phyloP scores from a whole-genome alignment of 2,888 invertebrate genomes.

The Epinotia bilunana region DNA sequence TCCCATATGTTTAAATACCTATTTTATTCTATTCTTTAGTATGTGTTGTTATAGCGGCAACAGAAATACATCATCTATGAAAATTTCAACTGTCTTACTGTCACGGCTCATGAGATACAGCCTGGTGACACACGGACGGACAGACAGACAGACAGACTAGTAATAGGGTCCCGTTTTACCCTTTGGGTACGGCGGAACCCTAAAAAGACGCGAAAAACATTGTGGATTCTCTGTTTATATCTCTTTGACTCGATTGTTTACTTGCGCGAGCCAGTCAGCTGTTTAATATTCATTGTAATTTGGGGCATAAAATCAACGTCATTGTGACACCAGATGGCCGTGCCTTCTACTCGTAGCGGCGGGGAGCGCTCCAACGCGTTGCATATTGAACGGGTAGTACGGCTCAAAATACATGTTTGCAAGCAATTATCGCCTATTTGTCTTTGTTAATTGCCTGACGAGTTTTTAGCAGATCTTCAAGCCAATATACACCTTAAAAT shows the following conservation, averaged over 20 bases:
- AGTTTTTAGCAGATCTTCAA: conserved; percentile 4
- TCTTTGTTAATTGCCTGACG: conserved; percentile 23
- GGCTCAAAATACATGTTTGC: conserved; percentile 16
- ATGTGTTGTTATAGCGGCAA: too few relatives aligned
- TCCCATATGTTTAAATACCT: too few relatives aligned
- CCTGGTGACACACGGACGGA: too few relatives aligned
- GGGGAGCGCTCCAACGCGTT: neutral
- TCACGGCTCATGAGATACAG: too few relatives aligned
- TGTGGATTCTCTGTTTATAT: neutral
- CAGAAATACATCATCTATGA: too few relatives aligned
- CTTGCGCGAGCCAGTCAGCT: neutral
- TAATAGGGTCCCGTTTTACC: too few relatives aligned
- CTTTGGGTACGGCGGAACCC: too few relatives aligned
- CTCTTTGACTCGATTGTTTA: conserved; percentile 9
- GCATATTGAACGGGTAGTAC: too few relatives aligned
- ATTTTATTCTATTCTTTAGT: too few relatives aligned
- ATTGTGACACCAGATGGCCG: neutral
- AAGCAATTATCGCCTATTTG: conserved; percentile 20
- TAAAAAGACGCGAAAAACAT: neutral
- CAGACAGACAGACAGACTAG: too few relatives aligned
- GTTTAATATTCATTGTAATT: neutral
- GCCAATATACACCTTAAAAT: conserved; percentile 13
- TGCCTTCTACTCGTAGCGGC: neutral
- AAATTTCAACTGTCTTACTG: too few relatives aligned
- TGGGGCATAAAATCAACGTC: neutral